A percentile compares a stretch with the other conserved stretches of the same genome.
These are phyloP conservation scores for Dipodomys ordii DNA, from an alignment of 2,113 vertebrate genomes.

Conservation along the genomic window DNA sequence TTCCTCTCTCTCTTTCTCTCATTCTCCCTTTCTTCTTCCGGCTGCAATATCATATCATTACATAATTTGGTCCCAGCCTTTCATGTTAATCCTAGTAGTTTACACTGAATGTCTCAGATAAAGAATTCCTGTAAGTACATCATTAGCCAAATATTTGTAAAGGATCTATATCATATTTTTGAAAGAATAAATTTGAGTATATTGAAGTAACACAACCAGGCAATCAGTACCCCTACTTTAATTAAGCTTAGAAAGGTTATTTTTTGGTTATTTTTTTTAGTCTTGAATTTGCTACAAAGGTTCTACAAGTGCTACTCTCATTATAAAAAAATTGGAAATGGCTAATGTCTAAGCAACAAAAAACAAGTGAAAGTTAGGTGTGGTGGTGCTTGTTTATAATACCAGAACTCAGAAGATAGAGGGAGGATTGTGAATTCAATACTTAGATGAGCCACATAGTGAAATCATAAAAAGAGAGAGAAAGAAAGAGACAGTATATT, in stretches of 20 bases:
- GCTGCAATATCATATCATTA: background rate
- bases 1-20: no score
- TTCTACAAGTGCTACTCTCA: background rate
- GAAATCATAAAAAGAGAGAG: no score
- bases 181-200: background rate
- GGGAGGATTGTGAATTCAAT: background rate
- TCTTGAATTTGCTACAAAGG: background rate
- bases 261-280: background rate
- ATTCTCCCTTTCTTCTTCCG: background rate
- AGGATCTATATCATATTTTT: background rate
- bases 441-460: background rate
- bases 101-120: background rate
- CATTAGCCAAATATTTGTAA: slow-evolving; percentile 4
- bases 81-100: background rate
- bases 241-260: background rate
- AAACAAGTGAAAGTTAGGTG: background rate
- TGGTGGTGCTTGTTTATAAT: background rate
- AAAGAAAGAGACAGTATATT: no score
- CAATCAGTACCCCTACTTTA: background rate
- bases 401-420: background rate
- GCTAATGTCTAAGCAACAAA: background rate
- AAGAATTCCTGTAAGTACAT: background rate
- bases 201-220: background rate
- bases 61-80: background rate
- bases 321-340: background rate